A percentile compares a stretch with the other conserved stretches of the same genome.
Evolutionary conservation across 2,797 vertebrate genomes (phyloP).

Genomic region (Molothrus ater): DNA sequence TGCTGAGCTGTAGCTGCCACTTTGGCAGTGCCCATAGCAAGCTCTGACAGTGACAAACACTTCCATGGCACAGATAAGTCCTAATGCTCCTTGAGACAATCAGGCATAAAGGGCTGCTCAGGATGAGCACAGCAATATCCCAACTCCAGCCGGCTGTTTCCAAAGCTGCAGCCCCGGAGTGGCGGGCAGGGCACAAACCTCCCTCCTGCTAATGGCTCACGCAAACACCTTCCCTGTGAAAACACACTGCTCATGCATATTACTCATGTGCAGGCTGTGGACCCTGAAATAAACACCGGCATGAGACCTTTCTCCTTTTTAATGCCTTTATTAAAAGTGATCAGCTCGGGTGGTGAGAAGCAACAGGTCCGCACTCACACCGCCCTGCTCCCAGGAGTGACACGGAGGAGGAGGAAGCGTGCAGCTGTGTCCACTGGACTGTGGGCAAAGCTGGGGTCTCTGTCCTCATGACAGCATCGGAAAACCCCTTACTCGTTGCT

Average conservation of each 20-base stretch:
- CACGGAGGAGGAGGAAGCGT: too few species aligned
- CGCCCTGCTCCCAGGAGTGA: too few species aligned
- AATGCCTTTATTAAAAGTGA: too few species aligned
- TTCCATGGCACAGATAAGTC: neutral
- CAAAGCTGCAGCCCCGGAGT: neutral
- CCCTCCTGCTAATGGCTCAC: neutral
- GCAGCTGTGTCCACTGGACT: too few species aligned
- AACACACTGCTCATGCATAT: neutral
- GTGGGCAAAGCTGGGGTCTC: too few species aligned
- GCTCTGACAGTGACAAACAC: neutral
- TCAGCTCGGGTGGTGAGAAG: too few species aligned
- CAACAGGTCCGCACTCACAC: too few species aligned
- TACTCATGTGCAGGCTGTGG: neutral
- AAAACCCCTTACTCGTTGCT: too few species aligned
- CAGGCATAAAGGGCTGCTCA: neutral
- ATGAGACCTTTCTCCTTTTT: too few species aligned
- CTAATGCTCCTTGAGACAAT: neutral
- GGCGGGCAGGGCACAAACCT: neutral
- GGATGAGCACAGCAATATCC: neutral
- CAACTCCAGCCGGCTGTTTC: neutral
- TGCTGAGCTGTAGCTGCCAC: neutral
- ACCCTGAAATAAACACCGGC: neutral
- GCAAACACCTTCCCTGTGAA: neutral
- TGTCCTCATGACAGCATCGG: too few species aligned
- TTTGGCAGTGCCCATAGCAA: neutral